Conservation (phyloP, 2,113 vertebrate genomes). For the Lasiurus borealis region DNA sequence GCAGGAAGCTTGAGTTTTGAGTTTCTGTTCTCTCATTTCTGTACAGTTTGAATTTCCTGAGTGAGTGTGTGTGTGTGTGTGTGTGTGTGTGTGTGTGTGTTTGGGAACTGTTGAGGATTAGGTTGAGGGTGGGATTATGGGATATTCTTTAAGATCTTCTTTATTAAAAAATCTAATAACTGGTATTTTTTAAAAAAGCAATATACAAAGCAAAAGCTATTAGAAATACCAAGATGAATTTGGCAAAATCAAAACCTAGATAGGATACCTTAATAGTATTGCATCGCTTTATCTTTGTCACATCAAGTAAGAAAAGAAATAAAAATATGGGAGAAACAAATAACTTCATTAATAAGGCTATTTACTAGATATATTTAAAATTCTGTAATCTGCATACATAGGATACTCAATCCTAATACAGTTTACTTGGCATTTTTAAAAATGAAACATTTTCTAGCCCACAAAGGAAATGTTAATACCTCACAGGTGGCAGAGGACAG, state of each 20-base stretch:
- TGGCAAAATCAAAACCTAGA: slow-evolving; percentile 72
- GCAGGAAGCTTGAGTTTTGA: not conserved
- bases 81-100: not conserved
- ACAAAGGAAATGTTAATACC: not conserved
- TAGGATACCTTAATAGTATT: slow-evolving; percentile 77
- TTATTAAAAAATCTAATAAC: slow-evolving; percentile 81
- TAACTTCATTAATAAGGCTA: slow-evolving; percentile 76
- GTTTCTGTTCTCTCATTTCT: not conserved
- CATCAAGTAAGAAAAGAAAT: slow-evolving; percentile 68
- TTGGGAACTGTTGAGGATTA: slow-evolving; percentile 46
- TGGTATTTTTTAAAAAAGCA: slow-evolving; percentile 72
- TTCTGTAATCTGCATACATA: not conserved
- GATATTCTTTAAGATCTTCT: slow-evolving; percentile 76
- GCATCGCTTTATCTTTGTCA: slow-evolving; percentile 73
- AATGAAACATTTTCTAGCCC: slow-evolving; percentile 20
- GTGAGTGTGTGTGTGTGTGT: not conserved
- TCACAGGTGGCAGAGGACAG: not conserved
- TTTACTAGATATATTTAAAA: slow-evolving; percentile 67
- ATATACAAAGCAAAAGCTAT: slow-evolving; percentile 77
- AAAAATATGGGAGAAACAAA: slow-evolving; percentile 57
- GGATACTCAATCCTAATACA: not conserved
- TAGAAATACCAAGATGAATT: slow-evolving; percentile 77
- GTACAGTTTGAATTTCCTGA: slow-evolving; percentile 3
- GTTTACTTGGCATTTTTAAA: not conserved
- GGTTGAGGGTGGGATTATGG: slow-evolving; percentile 53